A percentile compares a stretch with the other conserved stretches of the same genome.
These are phyloP conservation scores for Leptobrachium leishanense DNA, from an alignment of 2,113 vertebrate genomes.

Conservation along the genomic window DNA sequence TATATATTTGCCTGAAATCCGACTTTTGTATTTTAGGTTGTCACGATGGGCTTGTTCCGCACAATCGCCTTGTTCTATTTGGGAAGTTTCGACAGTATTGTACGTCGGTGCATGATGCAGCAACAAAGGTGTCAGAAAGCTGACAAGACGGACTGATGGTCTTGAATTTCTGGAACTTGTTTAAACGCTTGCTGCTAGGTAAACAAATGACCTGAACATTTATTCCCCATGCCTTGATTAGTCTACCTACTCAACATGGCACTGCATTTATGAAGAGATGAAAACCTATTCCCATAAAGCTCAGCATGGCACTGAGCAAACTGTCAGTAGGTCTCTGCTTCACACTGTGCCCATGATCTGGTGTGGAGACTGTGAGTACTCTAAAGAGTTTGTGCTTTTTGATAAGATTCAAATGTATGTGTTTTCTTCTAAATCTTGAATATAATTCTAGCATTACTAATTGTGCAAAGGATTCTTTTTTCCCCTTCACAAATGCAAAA, in stretches of 20 bases:
- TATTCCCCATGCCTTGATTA: constrained; percentile 1
- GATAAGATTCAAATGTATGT: neutral
- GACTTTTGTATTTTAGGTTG: constrained; percentile 72
- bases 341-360: neutral
- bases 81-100: constrained; percentile 94
- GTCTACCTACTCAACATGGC: neutral
- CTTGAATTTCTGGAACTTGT: constrained; percentile 50
- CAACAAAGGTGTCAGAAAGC: constrained; percentile 76
- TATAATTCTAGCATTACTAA: neutral
- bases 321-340: neutral
- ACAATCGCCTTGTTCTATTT: constrained; percentile 90
- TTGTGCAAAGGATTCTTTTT: neutral
- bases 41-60: constrained; percentile 95
- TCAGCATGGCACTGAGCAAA: constrained; percentile 34
- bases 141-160: constrained; percentile 81
- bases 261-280: constrained; percentile 10
- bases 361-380: neutral
- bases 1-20: too few relatives aligned
- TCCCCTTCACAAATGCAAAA: neutral
- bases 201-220: constrained; percentile 18
- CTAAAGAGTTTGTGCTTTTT: neutral
- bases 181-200: constrained; percentile 63
- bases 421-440: neutral
- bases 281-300: neutral
- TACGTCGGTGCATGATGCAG: constrained; percentile 95